Percentiles rank a stretch among this genome's conserved stretches.
Evolutionary conservation across 2,797 vertebrate genomes (phyloP).

Genomic region (Nyctalus aviator): DNA sequence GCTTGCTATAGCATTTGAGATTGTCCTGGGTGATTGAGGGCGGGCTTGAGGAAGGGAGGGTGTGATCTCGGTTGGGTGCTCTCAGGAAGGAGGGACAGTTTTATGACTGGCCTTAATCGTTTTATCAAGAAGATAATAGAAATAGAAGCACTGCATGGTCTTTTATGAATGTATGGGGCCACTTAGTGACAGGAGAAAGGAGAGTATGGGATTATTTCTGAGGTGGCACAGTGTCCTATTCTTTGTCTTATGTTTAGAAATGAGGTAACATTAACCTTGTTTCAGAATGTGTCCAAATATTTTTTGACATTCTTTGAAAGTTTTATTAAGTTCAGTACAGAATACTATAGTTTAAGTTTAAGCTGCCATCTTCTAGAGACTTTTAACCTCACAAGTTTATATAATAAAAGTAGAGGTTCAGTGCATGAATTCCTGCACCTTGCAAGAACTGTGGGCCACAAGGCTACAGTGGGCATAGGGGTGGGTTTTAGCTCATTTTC

Average conservation of each 20-base stretch:
- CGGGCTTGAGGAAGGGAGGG: rapidly evolving
- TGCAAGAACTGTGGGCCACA: too few relatives aligned
- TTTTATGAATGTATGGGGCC: neutral
- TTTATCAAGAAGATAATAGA: neutral
- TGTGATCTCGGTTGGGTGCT: neutral
- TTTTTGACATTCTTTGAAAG: slow-evolving; percentile 17
- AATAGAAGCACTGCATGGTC: neutral
- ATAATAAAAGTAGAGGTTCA: neutral
- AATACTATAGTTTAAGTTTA: neutral
- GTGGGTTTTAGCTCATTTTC: too few relatives aligned
- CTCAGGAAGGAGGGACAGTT: neutral
- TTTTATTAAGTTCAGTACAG: neutral
- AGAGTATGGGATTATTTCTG: neutral
- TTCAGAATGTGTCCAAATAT: neutral
- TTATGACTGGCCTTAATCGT: neutral
- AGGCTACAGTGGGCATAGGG: too few relatives aligned
- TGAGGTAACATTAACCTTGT: neutral
- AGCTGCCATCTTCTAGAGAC: neutral
- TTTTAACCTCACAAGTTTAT: neutral
- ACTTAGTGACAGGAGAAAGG: neutral
- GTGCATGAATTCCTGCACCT: too few relatives aligned
- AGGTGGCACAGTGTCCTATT: neutral
- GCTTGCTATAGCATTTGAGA: neutral
- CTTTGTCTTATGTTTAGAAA: neutral
- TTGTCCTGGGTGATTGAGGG: neutral